Percentiles rank a stretch among this genome's conserved stretches.
phyloP scores from a whole-genome alignment of 2,797 vertebrate species.

The Microctenopoma steveboyesi region DNA sequence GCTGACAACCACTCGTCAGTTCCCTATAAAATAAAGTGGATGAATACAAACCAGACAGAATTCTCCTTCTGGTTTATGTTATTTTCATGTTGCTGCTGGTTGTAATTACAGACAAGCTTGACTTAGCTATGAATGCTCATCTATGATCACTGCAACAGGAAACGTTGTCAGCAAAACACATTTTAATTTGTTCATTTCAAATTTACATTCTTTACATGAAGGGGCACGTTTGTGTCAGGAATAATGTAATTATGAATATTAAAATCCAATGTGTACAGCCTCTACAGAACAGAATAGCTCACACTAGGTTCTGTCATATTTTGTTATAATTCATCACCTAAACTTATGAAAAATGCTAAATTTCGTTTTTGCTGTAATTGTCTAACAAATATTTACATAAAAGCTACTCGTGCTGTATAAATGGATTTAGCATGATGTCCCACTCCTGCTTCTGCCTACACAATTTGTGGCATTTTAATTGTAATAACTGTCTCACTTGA shows the following conservation, averaged over 20 bases:
- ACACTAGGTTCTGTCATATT: slow-evolving; percentile 7
- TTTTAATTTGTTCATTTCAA: slow-evolving; percentile 22
- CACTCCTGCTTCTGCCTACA: slow-evolving; percentile 21
- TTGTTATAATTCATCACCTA: slow-evolving; percentile 1
- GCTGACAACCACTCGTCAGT: slow-evolving; percentile 66
- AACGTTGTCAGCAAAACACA: slow-evolving; percentile 9
- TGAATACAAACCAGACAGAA: slow-evolving; percentile 59
- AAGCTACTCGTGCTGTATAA: slow-evolving; percentile 82
- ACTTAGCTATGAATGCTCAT: slow-evolving; percentile 49
- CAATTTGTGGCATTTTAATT: slow-evolving; percentile 91
- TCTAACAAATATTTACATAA: slow-evolving; percentile 73
- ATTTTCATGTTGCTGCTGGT: slow-evolving; percentile 68
- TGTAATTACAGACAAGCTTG: slow-evolving; percentile 66
- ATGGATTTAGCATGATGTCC: slow-evolving; percentile 82
- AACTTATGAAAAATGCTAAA: slow-evolving; percentile 20
- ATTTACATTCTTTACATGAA: neutral
- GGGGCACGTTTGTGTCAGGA: neutral
- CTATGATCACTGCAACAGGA: slow-evolving; percentile 35
- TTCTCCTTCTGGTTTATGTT: slow-evolving; percentile 66
- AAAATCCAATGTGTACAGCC: slow-evolving; percentile 18
- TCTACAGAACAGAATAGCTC: slow-evolving; percentile 1
- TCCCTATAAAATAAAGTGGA: slow-evolving; percentile 71
- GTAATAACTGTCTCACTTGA: slow-evolving; percentile 86
- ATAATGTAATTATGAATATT: neutral
- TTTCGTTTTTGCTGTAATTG: slow-evolving; percentile 8